Conservation (phyloP, 2,797 vertebrate species). For the Molossus alvarezi region DNA sequence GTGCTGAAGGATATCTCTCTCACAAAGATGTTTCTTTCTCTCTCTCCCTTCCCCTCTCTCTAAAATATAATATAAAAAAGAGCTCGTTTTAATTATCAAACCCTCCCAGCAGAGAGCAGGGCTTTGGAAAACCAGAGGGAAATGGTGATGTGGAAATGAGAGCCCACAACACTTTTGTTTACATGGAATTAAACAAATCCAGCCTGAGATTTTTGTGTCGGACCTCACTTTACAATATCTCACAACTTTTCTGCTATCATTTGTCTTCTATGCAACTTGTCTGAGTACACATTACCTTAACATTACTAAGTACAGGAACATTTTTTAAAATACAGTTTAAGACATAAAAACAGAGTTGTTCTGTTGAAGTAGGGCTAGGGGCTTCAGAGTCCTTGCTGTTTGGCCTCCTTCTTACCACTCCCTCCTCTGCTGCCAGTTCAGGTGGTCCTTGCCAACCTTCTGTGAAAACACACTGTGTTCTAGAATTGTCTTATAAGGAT, state of each 20-base stretch:
- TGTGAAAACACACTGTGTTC: slow-evolving; percentile 42
- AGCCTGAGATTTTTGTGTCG: not conserved
- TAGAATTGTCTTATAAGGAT: slow-evolving; percentile 34
- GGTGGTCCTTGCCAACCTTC: not conserved
- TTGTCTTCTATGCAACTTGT: not conserved
- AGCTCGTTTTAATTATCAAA: slow-evolving; percentile 46
- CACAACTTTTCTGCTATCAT: slow-evolving; percentile 1
- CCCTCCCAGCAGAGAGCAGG: not conserved
- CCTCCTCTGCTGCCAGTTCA: not conserved
- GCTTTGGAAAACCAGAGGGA: slow-evolving; percentile 26
- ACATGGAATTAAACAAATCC: not conserved
- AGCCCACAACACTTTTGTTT: not conserved
- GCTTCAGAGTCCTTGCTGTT: not conserved
- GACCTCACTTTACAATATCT: not conserved
- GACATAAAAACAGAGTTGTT: slow-evolving; percentile 1
- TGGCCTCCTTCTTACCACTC: not conserved
- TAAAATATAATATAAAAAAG: not conserved
- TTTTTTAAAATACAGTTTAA: slow-evolving; percentile 15
- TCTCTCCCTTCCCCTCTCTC: too few species aligned
- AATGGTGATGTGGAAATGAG: not conserved
- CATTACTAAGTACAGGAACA: slow-evolving; percentile 6
- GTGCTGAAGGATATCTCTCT: too few species aligned
- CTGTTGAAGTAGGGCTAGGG: not conserved
- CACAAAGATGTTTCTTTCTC: too few species aligned
- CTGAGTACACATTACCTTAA: slow-evolving; percentile 15